These are phyloP conservation scores for Muraenolepis orangiensis DNA, from an alignment of 2,797 vertebrate genomes.

Conservation along the genomic window DNA sequence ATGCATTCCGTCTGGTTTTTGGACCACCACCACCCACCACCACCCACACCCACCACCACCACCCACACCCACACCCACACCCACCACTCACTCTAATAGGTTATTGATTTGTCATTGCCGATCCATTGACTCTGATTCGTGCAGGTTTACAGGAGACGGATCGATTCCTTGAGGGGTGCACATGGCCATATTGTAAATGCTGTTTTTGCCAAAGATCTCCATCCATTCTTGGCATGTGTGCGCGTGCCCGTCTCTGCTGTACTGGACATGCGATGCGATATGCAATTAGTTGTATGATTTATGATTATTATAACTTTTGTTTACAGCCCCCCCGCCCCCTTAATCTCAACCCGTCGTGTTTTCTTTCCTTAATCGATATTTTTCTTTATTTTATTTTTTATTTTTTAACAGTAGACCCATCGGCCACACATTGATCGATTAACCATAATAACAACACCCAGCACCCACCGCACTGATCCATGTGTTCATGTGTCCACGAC, in stretches of 20 bases:
- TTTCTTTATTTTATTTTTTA: slow-evolving; percentile 37
- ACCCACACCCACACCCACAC: neutral
- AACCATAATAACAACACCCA: neutral
- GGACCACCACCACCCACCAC: slow-evolving; percentile 9
- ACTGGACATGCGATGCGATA: slow-evolving; percentile 57
- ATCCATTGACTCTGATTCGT: slow-evolving; percentile 32
- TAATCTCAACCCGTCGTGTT: slow-evolving; percentile 15
- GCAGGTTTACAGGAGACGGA: slow-evolving; percentile 49
- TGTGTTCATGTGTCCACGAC: slow-evolving; percentile 15
- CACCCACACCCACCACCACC: neutral
- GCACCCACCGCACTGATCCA: neutral
- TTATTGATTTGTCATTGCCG: slow-evolving; percentile 57
- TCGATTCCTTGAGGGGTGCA: neutral
- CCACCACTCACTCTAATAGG: neutral
- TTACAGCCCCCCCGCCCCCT: slow-evolving; percentile 49
- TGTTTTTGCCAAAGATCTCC: slow-evolving; percentile 68
- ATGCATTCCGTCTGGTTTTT: neutral
- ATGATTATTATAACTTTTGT: slow-evolving; percentile 44
- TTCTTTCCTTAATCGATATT: slow-evolving; percentile 29
- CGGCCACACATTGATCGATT: neutral
- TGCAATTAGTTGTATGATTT: neutral
- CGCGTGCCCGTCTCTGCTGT: too few species aligned
- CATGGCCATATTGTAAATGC: slow-evolving; percentile 16
- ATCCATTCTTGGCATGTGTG: slow-evolving; percentile 43
- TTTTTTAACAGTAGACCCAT: too few species aligned